A percentile compares a stretch with the other conserved stretches of the same genome.
These are phyloP conservation scores for Bombus breviceps DNA, from an alignment of 1,140 invertebrate genomes.

Conservation along the genomic window DNA sequence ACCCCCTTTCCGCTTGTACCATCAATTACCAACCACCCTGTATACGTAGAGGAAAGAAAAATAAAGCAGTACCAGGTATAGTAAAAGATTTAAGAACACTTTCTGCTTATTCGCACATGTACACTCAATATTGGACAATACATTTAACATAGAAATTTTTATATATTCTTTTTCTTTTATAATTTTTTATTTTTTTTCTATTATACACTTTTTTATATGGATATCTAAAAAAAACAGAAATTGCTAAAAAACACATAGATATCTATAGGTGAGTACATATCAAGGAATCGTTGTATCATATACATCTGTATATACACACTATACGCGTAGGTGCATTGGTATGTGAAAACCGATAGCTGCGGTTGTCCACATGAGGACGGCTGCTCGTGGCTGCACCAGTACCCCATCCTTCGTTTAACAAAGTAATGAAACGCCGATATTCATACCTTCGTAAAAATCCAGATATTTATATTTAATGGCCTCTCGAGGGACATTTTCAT, in stretches of 20 bases:
- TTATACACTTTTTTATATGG: no score
- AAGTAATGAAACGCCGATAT: slow-evolving; percentile 55
- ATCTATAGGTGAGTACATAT: background rate
- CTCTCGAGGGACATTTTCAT: background rate
- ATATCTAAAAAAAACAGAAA: background rate
- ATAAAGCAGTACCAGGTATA: no score
- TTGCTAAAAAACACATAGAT: background rate
- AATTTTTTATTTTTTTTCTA: no score
- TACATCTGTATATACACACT: no score
- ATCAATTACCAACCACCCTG: no score
- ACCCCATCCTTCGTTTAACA: background rate
- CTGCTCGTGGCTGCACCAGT: slow-evolving; percentile 12
- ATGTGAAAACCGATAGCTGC: slow-evolving; percentile 26
- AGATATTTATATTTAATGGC: slow-evolving; percentile 35
- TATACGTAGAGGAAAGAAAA: no score
- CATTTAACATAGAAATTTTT: no score
- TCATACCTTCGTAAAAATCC: slow-evolving; percentile 35
- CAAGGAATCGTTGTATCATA: background rate
- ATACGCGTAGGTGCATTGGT: background rate
- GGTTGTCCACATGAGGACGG: background rate
- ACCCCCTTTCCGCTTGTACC: no score
- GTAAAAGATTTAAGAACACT: no score
- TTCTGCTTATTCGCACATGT: no score
- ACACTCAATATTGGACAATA: no score
- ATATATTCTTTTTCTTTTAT: no score